Conservation (phyloP, 1,140 invertebrate species). For the Himalopsyche phryganea region DNA sequence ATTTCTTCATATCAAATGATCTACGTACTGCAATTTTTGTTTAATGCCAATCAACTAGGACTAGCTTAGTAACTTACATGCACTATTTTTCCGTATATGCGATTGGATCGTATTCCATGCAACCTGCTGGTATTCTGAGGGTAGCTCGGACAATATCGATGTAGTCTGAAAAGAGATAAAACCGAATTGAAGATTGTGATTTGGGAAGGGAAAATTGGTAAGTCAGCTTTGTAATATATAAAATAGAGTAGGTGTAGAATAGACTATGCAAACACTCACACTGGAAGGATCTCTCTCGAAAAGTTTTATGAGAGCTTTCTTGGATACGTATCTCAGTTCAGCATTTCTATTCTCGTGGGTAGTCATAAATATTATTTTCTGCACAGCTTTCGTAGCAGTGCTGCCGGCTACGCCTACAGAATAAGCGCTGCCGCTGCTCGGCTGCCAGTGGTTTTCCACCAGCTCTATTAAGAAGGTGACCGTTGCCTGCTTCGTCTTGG, state of each 20-base stretch:
- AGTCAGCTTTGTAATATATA: too few relatives aligned
- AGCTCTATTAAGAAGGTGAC: constrained; percentile 72
- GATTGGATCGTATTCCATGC: constrained; percentile 81
- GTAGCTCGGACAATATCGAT: constrained; percentile 74
- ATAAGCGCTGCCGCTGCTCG: constrained; percentile 44
- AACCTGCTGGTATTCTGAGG: constrained; percentile 77
- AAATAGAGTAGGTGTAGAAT: too few relatives aligned
- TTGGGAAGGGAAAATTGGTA: too few relatives aligned
- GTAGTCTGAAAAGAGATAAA: constrained; percentile 54
- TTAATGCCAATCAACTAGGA: too few relatives aligned
- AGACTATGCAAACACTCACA: constrained; percentile 42
- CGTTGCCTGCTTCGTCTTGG: constrained; percentile 76
- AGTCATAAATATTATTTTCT: constrained; percentile 63
- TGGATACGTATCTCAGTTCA: constrained; percentile 76
- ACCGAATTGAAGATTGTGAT: not conserved
- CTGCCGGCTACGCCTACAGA: constrained; percentile 4
- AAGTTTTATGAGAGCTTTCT: constrained; percentile 76
- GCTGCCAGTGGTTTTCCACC: constrained; percentile 56
- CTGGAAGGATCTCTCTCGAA: constrained; percentile 89
- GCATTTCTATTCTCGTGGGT: constrained; percentile 61
- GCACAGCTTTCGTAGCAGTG: constrained; percentile 55
- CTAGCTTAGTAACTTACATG: constrained; percentile 50
- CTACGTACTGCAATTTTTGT: too few relatives aligned
- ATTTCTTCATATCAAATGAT: constrained; percentile 7
- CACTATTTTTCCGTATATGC: constrained; percentile 68